Base-by-base conservation (phyloP, 1,140 invertebrate genomes). In the Cherax quadricarinatus region DNA sequence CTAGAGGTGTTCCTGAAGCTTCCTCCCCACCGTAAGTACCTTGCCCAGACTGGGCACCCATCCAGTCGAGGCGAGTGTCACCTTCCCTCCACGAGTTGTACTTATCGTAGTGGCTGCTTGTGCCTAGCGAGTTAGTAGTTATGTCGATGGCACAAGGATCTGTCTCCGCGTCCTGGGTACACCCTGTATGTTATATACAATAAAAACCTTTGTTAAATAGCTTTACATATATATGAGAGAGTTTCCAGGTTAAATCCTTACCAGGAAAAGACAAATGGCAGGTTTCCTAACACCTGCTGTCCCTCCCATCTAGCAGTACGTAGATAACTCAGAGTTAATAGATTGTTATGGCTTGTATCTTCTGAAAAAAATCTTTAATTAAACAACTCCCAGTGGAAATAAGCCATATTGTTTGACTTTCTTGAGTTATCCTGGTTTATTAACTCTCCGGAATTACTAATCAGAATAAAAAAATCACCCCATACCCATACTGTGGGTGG, bases 1-100 rank as follows among this genome's bases (percentile, higher is more conserved):
- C 94, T 6, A 95, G 94, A 1, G 95, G 95, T 10, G 95, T 95
- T 21, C 95, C 95, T 1, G 92, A 81, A 0, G 95, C 95, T 24
- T 70, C 41, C 24, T 93, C 88, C 10, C 94, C 94, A 7, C 94
- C 94, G 70, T 95, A 94, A 10, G 92, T 94, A 0, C 95, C 95
- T 93, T 96, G 95, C 6, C 94, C 94, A 0, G 91, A n/a, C 94
- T 96, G 94, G 3, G 94, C 94, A 10, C 95, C 95, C 88, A 95
- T 94, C 95, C 95, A 96, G 93, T 96, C 95, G 66, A 96, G 92
- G 84, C 94, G 94, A 80, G 94, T 94, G 89, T 96, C 95, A 0
- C 95, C 95, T 73, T 93, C 93, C 48, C 94, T 94, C 95, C 95
- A 96, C 0, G 94, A 93, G 89, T 95, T 94, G 92, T 95, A 95